Evolutionary conservation across 1,140 invertebrate species (phyloP).

Genomic region (Leptopilina boulardi): DNA sequence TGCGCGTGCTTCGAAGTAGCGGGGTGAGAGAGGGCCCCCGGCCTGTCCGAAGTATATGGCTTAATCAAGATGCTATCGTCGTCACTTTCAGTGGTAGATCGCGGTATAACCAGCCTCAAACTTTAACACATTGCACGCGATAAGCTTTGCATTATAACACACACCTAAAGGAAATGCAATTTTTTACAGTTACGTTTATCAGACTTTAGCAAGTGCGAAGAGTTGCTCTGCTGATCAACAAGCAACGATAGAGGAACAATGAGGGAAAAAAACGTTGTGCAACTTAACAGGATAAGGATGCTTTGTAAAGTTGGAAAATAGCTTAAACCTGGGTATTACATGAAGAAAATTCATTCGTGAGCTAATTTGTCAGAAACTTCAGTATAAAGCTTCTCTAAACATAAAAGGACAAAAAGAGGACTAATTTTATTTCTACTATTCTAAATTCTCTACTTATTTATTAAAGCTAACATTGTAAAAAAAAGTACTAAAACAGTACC

Average conservation of each 20-base stretch:
- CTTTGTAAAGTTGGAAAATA: neutral
- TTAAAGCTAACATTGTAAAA: no score
- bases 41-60: slow-evolving; percentile 16
- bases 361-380: neutral
- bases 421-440: no score
- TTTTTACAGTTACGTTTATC: slow-evolving; percentile 23
- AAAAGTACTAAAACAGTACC: no score
- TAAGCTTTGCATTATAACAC: slow-evolving; percentile 29
- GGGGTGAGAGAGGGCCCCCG: neutral
- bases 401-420: no score
- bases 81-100: slow-evolving; percentile 18
- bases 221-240: neutral
- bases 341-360: neutral
- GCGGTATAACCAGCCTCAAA: slow-evolving; percentile 8
- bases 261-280: neutral
- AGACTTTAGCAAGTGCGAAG: slow-evolving; percentile 19
- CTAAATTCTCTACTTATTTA: no score
- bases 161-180: slow-evolving; percentile 11
- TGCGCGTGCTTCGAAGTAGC: slow-evolving; percentile 4
- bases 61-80: slow-evolving; percentile 31
- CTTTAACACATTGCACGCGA: slow-evolving; percentile 19
- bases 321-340: neutral
- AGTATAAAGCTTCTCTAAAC: neutral
- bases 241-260: neutral
- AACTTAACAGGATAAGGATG: slow-evolving; percentile 2